A percentile compares a stretch with the other conserved stretches of the same genome.
These are phyloP conservation scores for Vulpes vulpes DNA, from an alignment of 2,113 vertebrate species.

Conservation along the genomic window DNA sequence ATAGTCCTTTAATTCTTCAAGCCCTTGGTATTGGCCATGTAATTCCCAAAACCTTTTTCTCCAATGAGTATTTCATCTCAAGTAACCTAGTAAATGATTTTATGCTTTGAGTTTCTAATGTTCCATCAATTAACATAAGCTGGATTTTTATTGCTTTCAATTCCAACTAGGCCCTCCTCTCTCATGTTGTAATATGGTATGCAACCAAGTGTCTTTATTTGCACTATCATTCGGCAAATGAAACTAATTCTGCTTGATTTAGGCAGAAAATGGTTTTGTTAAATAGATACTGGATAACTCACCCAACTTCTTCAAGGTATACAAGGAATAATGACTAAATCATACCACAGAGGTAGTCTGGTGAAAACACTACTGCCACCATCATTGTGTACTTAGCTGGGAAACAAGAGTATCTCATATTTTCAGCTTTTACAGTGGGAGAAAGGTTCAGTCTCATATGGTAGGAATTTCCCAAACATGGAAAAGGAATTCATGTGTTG, in stretches of 20 bases:
- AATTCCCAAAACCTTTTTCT: background rate
- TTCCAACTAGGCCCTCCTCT: background rate
- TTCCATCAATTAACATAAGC: background rate
- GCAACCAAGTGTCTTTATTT: background rate
- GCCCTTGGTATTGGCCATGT: background rate
- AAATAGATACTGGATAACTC: background rate
- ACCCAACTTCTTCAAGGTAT: background rate
- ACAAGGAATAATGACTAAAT: background rate
- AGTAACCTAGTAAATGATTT: slow-evolving; percentile 38
- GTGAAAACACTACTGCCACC: background rate
- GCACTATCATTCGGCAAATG: background rate
- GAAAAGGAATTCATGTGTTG: background rate
- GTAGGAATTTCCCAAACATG: background rate
- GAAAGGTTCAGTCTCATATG: background rate
- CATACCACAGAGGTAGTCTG: background rate
- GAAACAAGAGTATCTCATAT: background rate
- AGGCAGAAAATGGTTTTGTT: background rate
- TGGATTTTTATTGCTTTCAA: background rate
- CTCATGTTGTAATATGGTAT: background rate
- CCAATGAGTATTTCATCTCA: slow-evolving; percentile 23
- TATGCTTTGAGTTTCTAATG: slow-evolving; percentile 14
- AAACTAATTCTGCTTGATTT: background rate
- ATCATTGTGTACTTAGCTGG: background rate
- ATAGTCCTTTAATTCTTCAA: slow-evolving; percentile 14
- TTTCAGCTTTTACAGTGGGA: background rate